Percentiles rank a stretch among this genome's conserved stretches.
phyloP scores from a whole-genome alignment of 2,113 vertebrate species.

The Neogobius melanostomus region DNA sequence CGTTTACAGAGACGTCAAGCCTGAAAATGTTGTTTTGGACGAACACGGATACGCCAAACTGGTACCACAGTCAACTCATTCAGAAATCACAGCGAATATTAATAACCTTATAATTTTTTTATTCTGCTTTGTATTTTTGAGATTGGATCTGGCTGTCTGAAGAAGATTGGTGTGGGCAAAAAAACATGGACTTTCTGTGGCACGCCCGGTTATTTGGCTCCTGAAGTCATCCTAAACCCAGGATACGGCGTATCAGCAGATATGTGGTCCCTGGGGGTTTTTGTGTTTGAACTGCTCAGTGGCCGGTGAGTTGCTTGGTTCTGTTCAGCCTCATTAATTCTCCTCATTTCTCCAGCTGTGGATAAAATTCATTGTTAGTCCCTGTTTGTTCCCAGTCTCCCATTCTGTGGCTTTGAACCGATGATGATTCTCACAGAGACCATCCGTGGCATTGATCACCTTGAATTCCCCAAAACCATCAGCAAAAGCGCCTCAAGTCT shows the following conservation, averaged over 20 bases:
- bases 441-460: conserved; percentile 71
- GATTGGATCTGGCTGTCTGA: conserved; percentile 76
- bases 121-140: conserved; percentile 22
- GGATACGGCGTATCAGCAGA: conserved; percentile 71
- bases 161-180: conserved; percentile 67
- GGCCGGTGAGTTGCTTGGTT: conserved; percentile 61
- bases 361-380: background rate
- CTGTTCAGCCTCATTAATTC: background rate
- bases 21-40: conserved; percentile 77
- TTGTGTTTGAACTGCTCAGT: conserved; percentile 77
- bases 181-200: conserved; percentile 82
- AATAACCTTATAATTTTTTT: background rate
- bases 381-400: conserved; percentile 61
- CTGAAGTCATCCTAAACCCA: conserved; percentile 76
- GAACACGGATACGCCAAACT: conserved; percentile 77
- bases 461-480: conserved; percentile 75
- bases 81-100: background rate
- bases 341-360: background rate
- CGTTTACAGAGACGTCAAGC: conserved; percentile 78
- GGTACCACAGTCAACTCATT: conserved; percentile 50
- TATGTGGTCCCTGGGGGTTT: conserved; percentile 77
- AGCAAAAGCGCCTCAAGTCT: conserved; percentile 67
- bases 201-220: conserved; percentile 74
- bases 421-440: conserved; percentile 67
- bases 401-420: conserved; percentile 67